Evolutionary conservation across 2,113 vertebrate species (phyloP), one percentile per base, ranked within the genome.

Genomic region (Strix aluco): DNA sequence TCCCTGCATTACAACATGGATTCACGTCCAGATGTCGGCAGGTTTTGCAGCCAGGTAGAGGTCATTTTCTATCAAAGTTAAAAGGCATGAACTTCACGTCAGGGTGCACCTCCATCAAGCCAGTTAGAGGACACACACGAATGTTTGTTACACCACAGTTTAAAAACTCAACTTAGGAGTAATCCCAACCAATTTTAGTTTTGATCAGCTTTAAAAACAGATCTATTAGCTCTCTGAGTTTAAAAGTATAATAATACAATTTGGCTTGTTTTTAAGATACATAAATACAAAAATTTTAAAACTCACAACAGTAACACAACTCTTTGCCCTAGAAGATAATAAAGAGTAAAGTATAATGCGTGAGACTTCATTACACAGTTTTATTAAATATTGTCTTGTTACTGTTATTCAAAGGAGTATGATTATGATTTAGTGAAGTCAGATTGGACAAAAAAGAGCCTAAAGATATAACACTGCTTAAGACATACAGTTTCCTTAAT

Each of bases 401-500:
- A 40, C 38, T 55, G 14, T 36, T 74, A 63, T 13, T 66, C 46
- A 52, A 38, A 92, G 47, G n/a, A 86, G 11, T 29, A 19, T 16
- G 21, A 61, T 46, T 23, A 51, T 20, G 79, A 61, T 61, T 61
- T 21, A 62, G 79, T 91, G 75, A 84, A 91, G 59, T 85, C 79
- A 79, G 86, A 61, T 2, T 15, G 13, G 65, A 94, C 81, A 58
- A 66, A 83, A 77, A 73, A 49, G 21, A 96, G 70, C 66, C 73
- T 96, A 77, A 88, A 87, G 26, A 65, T 52, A 2, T 5, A 88
- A 83, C 36, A 58, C 54, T 65, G 73, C 18, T 94, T 71, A 59
- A 94, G 82, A 96, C 94, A 72, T 10, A 94, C 52, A 42, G 15
- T 85, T 91, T 74, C 65, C 77, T 90, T 77, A 74, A 30, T 44